These are phyloP conservation scores for Heterochromis multidens DNA, from an alignment of 2,113 vertebrate species.

Conservation along the genomic window DNA sequence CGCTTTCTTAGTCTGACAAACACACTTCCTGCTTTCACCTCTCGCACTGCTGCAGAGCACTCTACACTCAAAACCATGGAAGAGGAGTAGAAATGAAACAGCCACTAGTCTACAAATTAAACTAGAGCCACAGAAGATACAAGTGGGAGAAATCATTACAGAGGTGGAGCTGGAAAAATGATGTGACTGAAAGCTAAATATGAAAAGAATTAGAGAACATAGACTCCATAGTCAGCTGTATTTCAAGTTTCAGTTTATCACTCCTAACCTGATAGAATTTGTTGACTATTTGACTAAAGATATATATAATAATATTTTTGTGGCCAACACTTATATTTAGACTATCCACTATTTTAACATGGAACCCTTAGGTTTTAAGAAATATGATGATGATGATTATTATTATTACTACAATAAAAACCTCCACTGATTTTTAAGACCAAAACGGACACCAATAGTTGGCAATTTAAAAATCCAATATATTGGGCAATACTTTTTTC, in stretches of 20 bases:
- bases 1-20: background rate
- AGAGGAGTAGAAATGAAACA: background rate
- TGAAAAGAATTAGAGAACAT: background rate
- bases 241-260: background rate
- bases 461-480: background rate
- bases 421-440: background rate
- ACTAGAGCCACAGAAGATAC: background rate
- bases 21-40: constrained; percentile 10
- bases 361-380: too few species aligned
- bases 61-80: background rate
- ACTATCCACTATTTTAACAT: too few species aligned
- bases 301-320: too few species aligned
- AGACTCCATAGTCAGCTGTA: background rate
- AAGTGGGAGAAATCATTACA: background rate
- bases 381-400: too few species aligned
- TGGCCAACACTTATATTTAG: too few species aligned
- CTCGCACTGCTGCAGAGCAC: background rate
- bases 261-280: background rate
- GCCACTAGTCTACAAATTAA: background rate
- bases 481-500: background rate
- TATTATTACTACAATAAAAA: too few species aligned
- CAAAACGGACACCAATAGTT: background rate
- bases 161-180: background rate
- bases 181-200: background rate
- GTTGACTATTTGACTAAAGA: too few species aligned